A percentile compares a stretch with the other conserved stretches of the same genome.
These are phyloP conservation scores for Grantiella picta DNA, from an alignment of 2,113 vertebrate species.

Conservation along the genomic window DNA sequence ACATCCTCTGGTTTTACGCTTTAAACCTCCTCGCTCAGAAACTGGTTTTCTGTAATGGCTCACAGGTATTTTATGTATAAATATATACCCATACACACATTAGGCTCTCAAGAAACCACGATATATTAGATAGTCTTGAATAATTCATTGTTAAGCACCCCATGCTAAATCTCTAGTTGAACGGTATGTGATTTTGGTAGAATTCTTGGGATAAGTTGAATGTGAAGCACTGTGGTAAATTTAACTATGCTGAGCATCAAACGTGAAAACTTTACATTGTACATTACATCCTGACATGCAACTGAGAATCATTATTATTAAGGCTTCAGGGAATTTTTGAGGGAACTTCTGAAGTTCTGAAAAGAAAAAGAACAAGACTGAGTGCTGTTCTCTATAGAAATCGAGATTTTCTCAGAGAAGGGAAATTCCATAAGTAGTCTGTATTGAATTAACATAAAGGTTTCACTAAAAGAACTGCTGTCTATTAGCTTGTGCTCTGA, in stretches of 20 bases:
- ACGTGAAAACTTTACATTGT: slow-evolving; percentile 13
- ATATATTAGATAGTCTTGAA: slow-evolving; percentile 17
- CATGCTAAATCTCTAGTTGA: slow-evolving; percentile 23
- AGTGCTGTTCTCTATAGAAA: background rate
- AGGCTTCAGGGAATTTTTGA: slow-evolving; percentile 49
- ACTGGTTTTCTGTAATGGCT: background rate
- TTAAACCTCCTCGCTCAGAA: background rate
- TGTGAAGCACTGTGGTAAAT: slow-evolving; percentile 29
- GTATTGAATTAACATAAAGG: slow-evolving; percentile 2
- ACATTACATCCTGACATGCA: background rate
- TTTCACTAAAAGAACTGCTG: background rate
- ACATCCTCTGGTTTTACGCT: background rate
- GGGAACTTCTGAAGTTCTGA: slow-evolving; percentile 52
- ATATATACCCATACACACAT: slow-evolving; percentile 35
- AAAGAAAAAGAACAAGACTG: background rate
- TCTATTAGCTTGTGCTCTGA: background rate
- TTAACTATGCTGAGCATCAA: slow-evolving; percentile 2
- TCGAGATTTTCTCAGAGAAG: slow-evolving; percentile 3
- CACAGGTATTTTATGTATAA: slow-evolving; percentile 36
- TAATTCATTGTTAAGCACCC: slow-evolving; percentile 55
- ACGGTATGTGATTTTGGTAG: slow-evolving; percentile 13
- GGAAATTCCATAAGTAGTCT: slow-evolving; percentile 16
- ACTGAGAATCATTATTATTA: slow-evolving; percentile 31
- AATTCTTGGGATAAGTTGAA: slow-evolving; percentile 8
- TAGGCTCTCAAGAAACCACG: slow-evolving; percentile 17